These are phyloP conservation scores for Chromoteleia sp. DNA, from an alignment of 2,888 invertebrate species.

Conservation along the genomic window DNA sequence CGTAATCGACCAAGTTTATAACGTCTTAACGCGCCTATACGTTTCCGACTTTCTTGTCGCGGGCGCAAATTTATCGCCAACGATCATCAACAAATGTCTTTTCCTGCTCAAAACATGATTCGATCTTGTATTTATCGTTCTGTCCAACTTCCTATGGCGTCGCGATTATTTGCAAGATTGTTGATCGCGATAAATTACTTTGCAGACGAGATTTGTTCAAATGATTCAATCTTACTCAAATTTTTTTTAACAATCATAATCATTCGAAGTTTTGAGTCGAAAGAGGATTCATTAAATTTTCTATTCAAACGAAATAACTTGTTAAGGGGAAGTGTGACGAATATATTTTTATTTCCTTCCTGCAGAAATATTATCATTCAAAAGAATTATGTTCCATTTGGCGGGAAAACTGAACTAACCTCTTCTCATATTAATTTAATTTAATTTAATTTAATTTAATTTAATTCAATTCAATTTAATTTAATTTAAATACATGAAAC, in stretches of 20 bases:
- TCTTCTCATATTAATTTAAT: no score
- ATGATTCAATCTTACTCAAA: neutral
- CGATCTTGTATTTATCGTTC: slow-evolving; percentile 57
- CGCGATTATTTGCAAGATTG: neutral
- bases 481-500: no score
- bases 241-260: no score
- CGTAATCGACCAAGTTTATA: slow-evolving; percentile 50
- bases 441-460: no score
- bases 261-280: no score
- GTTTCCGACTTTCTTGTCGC: slow-evolving; percentile 65
- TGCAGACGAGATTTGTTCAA: neutral
- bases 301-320: no score
- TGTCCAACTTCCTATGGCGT: slow-evolving; percentile 18
- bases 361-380: no score
- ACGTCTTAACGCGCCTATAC: slow-evolving; percentile 53
- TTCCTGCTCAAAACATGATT: slow-evolving; percentile 67
- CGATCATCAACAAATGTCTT: slow-evolving; percentile 61
- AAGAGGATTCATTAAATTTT: no score
- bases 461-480: no score
- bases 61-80: slow-evolving; percentile 58
- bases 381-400: neutral
- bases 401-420: no score
- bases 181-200: neutral
- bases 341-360: no score
- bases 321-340: no score